Conservation (phyloP, 2,888 invertebrate species). For the Agriopis leucophaearia region DNA sequence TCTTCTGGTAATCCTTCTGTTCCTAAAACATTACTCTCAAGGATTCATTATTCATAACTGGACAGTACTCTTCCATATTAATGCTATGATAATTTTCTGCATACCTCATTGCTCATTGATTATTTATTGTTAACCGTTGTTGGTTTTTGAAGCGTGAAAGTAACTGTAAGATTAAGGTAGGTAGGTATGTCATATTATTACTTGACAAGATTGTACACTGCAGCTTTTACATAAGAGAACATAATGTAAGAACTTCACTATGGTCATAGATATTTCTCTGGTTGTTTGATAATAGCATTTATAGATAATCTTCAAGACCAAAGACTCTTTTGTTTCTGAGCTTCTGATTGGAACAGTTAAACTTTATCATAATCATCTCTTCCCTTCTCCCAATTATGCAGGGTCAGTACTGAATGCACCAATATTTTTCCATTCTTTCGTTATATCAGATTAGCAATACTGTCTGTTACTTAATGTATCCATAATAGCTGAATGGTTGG, state of each 20-base stretch:
- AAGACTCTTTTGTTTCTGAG: not conserved
- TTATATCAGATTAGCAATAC: not conserved
- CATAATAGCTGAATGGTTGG: too few relatives aligned
- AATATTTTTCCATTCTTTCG: not conserved
- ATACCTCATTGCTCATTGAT: constrained; percentile 55
- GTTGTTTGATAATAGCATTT: not conserved
- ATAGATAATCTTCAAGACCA: not conserved
- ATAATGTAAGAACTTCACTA: too few relatives aligned
- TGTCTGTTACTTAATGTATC: too few relatives aligned
- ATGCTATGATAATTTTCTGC: constrained; percentile 51
- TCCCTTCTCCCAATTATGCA: not conserved
- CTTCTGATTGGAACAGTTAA: not conserved
- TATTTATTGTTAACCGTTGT: constrained; percentile 62
- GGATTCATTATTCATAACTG: constrained; percentile 52
- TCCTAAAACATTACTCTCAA: constrained; percentile 32
- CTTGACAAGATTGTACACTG: not conserved
- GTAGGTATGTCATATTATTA: constrained; percentile 5
- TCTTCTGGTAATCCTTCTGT: constrained; percentile 25
- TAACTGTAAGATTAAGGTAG: constrained; percentile 55
- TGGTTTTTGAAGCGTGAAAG: constrained; percentile 68
- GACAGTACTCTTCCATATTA: constrained; percentile 50
- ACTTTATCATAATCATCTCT: not conserved
- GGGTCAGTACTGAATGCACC: not conserved
- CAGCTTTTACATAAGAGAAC: not conserved
- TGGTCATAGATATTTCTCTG: not conserved